These are phyloP conservation scores for Xerus rutilus DNA, from an alignment of 2,797 vertebrate species.

Conservation along the genomic window DNA sequence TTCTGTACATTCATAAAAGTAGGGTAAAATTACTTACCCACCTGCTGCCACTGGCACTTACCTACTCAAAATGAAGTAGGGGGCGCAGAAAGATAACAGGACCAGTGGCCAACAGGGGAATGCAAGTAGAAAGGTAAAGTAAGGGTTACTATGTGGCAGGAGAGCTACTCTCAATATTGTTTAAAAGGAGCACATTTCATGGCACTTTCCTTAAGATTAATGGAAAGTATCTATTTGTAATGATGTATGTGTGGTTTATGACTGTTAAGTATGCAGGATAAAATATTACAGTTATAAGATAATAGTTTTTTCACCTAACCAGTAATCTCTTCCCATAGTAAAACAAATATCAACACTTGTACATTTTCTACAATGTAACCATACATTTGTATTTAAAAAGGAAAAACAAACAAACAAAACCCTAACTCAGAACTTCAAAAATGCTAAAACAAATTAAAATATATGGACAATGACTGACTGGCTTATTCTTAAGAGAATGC, in stretches of 20 bases:
- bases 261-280: neutral
- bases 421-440: conserved; percentile 59
- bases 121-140: conserved; percentile 77
- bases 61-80: conserved; percentile 82
- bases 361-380: conserved; percentile 33
- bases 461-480: conserved; percentile 18
- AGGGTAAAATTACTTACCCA: conserved; percentile 76
- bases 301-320: conserved; percentile 29
- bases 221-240: conserved; percentile 1
- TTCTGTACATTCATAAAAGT: conserved; percentile 74
- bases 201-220: conserved; percentile 57
- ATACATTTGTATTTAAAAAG: conserved; percentile 28
- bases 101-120: conserved; percentile 82
- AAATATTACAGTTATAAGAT: conserved; percentile 1
- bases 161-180: conserved; percentile 45
- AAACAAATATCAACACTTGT: conserved; percentile 47
- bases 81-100: conserved; percentile 70
- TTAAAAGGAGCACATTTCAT: conserved; percentile 64
- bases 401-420: neutral
- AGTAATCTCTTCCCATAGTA: conserved; percentile 36
- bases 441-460: conserved; percentile 54
- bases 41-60: conserved; percentile 82
- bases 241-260: conserved; percentile 10
- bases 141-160: conserved; percentile 50
- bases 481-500: conserved; percentile 40